phyloP scores from a whole-genome alignment of 2,888 invertebrate genomes.

The Strigamia maritima region DNA sequence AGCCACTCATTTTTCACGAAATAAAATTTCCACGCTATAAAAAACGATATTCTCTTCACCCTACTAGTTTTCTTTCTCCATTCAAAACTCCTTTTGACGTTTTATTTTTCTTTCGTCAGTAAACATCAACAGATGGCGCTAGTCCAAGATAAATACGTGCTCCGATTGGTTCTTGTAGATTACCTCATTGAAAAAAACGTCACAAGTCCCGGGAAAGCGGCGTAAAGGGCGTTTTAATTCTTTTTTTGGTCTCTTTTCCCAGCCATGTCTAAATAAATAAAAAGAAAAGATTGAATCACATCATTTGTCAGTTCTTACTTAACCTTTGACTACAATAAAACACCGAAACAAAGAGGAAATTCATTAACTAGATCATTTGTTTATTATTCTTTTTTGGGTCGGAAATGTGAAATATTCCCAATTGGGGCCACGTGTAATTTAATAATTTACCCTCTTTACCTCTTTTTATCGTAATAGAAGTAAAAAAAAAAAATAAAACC shows the following conservation, averaged over 20 bases:
- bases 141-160: not conserved
- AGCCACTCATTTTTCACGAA: not conserved
- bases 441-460: not conserved
- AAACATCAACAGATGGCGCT: not conserved
- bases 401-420: not conserved
- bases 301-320: not conserved
- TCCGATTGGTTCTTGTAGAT: not conserved
- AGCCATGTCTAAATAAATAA: not conserved
- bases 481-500: not conserved
- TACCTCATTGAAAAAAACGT: not conserved
- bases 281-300: not conserved
- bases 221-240: not conserved
- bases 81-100: not conserved
- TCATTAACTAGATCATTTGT: not conserved
- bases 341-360: not conserved
- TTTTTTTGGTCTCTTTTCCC: not conserved
- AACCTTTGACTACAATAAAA: no score
- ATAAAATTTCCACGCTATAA: not conserved
- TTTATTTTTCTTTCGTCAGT: not conserved
- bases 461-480: not conserved
- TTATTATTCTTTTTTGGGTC: not conserved
- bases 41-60: not conserved
- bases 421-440: not conserved
- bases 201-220: not conserved
- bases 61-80: not conserved